Conservation (phyloP, 2,888 invertebrate genomes). For the Eupithecia centaureata region DNA sequence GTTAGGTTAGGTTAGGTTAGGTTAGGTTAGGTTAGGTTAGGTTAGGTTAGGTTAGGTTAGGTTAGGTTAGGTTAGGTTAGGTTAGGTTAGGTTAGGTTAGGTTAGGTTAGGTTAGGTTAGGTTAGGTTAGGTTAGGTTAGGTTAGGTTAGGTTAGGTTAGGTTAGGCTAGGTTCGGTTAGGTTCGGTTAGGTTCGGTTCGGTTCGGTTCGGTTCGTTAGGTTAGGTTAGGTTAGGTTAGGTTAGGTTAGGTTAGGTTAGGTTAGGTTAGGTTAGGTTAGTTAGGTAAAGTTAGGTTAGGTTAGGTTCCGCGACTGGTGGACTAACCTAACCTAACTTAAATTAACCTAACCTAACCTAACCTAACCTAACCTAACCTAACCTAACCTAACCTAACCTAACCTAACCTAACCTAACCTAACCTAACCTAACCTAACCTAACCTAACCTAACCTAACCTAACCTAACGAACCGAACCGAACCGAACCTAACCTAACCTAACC, state of each 20-base stretch:
- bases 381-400: neutral
- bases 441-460: too few species aligned
- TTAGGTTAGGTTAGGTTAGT: constrained; percentile 43
- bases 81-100: constrained; percentile 35
- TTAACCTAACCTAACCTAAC: neutral
- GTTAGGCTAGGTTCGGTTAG: too few species aligned
- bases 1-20: constrained; percentile 41
- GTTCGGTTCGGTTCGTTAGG: too few species aligned
- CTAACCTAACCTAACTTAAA: too few species aligned
- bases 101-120: constrained; percentile 35
- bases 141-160: constrained; percentile 45
- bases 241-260: constrained; percentile 45
- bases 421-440: too few species aligned
- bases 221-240: constrained; percentile 45
- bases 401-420: too few species aligned
- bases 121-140: constrained; percentile 40
- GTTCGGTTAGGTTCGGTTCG: too few species aligned
- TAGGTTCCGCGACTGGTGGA: too few species aligned
- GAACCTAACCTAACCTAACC: too few species aligned
- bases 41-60: constrained; percentile 44
- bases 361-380: neutral
- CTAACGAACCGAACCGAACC: too few species aligned
- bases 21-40: constrained; percentile 41
- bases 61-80: constrained; percentile 40
- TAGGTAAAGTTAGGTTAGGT: constrained; percentile 15